Conservation (phyloP, 2,888 invertebrate genomes). For the Anthophora plumipes region DNA sequence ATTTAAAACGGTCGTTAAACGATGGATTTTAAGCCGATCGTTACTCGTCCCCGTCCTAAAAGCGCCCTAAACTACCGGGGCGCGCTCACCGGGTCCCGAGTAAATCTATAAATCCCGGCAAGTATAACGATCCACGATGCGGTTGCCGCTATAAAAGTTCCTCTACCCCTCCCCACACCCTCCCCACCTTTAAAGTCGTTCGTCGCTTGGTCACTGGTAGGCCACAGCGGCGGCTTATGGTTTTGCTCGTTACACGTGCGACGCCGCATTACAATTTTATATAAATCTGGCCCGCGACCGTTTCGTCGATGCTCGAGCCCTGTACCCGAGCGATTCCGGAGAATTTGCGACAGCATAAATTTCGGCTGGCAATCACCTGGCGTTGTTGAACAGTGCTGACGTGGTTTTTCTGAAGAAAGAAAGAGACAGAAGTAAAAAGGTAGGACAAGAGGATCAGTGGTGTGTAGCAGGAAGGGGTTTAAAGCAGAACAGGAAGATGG, state of each 20-base stretch:
- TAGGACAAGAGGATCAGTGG: not conserved
- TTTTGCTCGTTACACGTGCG: conserved; percentile 67
- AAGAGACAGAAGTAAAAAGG: not conserved
- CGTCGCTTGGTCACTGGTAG: conserved; percentile 49
- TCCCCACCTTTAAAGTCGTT: too few species aligned
- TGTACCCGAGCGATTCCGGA: conserved; percentile 70
- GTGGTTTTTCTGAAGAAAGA: not conserved
- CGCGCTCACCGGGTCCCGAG: conserved; percentile 44
- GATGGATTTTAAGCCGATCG: conserved; percentile 70
- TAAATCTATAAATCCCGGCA: conserved; percentile 73
- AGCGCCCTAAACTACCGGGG: conserved; percentile 68
- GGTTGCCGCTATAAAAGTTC: conserved; percentile 69
- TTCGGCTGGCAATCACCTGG: conserved; percentile 63
- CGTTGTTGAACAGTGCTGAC: conserved; percentile 38
- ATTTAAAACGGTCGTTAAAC: conserved; percentile 73
- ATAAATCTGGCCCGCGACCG: conserved; percentile 68
- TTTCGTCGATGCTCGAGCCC: conserved; percentile 68
- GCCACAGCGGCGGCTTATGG: conserved; percentile 55
- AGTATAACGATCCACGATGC: conserved; percentile 72
- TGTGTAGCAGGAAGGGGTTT: not conserved
- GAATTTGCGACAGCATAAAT: conserved; percentile 79
- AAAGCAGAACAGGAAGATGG: conserved; percentile 31
- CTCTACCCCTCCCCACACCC: conserved; percentile 54
- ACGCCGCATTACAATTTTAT: conserved; percentile 70
- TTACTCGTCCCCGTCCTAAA: conserved; percentile 64